Evolutionary conservation across 2,888 invertebrate genomes (phyloP), one percentile per base, ranked within the genome.

Genomic region (Acronicta leporina): DNA sequence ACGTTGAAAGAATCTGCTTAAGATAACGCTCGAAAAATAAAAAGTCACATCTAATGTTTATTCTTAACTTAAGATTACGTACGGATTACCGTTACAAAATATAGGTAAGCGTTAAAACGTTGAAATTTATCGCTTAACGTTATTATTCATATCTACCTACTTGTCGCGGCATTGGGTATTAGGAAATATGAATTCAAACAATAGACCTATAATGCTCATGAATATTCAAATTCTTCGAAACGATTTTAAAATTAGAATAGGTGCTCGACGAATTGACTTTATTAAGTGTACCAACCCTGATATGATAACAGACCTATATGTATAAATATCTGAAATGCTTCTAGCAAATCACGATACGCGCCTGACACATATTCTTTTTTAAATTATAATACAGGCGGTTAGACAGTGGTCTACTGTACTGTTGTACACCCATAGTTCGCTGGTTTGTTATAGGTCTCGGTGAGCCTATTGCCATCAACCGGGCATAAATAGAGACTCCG

Each of bases 191-290:
- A 33, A 53, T 56, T 61, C 48, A 27, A 8, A 68, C 43, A 61
- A 62, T 46, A 56, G 13, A 25, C 43, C n/a, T 30, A 35, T 46
- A 62, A 51, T 16, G 15, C n/a, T 65, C 49, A 57, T 69, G 56
- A 65, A 74, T 63, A 74, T 65, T 73, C 49, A 62, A 44, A 9
- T 25, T n/a, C 15, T 49, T 58, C 8, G 5, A 52, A 65, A 40
- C 38, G 15, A 49, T 46, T 61, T 53, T 35, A 15, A 52, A 46
- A 30, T 59, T 51, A 9, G 33, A 3, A 8, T 9, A 43, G n/a
- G n/a, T n/a, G n/a, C 40, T 40, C 30, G 33, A n/a, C 40, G 11
- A n/a, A 41, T 42, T 40, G 5, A n/a, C 6, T 25, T 25, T 40
- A 38, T 27, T 33, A 61, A 16, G 11, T 42, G 33, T 14, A 8